Percentiles rank a stretch among this genome's conserved stretches.
Conservation (phyloP, 2,113 vertebrate genomes). For the Chlorodrepanis virens region DNA sequence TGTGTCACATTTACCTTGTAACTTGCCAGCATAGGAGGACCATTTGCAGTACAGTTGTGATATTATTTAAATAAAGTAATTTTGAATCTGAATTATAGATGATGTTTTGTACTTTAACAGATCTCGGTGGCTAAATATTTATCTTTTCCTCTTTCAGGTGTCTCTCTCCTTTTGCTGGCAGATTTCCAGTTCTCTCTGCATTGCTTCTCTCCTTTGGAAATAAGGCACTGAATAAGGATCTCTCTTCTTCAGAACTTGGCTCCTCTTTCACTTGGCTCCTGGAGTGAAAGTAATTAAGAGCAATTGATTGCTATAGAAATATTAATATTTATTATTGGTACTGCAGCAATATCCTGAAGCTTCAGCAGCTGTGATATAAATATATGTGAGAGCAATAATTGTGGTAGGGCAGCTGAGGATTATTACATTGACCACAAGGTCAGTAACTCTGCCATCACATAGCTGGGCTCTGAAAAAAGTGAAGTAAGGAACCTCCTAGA, state of each 20-base stretch:
- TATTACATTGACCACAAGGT: neutral
- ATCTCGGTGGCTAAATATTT: conserved; percentile 48
- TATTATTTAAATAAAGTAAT: conserved; percentile 49
- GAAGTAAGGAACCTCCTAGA: neutral
- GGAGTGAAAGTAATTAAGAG: conserved; percentile 44
- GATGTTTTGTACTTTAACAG: conserved; percentile 38
- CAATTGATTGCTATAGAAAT: conserved; percentile 41
- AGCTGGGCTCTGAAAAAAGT: neutral
- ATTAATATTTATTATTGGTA: conserved; percentile 54
- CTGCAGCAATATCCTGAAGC: conserved; percentile 1
- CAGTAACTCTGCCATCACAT: neutral
- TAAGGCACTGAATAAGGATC: neutral
- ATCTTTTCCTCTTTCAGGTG: conserved; percentile 1
- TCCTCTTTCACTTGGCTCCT: conserved; percentile 24
- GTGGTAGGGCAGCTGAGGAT: neutral
- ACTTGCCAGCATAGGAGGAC: neutral
- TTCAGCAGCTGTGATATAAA: conserved; percentile 1
- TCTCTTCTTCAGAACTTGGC: neutral
- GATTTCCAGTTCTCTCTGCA: neutral
- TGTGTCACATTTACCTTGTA: neutral
- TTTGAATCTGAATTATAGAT: conserved; percentile 50
- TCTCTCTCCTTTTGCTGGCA: conserved; percentile 19
- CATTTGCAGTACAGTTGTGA: conserved; percentile 2
- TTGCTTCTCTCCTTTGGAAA: neutral
- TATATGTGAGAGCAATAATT: neutral